Evolutionary conservation across 2,113 vertebrate species (phyloP).

Genomic region (Xenopus laevis): DNA sequence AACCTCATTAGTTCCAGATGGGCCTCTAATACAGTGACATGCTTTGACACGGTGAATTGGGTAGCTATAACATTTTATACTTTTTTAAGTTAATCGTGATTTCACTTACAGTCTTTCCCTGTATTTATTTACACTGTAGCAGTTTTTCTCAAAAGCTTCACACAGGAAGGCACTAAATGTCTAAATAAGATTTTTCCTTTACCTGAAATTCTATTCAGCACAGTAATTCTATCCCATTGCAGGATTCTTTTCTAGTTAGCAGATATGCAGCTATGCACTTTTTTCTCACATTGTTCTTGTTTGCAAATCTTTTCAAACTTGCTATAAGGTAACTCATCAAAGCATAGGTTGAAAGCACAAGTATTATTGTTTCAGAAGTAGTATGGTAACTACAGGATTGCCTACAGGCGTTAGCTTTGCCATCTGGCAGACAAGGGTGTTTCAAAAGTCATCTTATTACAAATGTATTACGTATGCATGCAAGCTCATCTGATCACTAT

Average conservation of each 20-base stretch:
- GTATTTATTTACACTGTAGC: no score
- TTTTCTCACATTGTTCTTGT: no score
- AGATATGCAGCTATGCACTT: background rate
- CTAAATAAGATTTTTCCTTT: background rate
- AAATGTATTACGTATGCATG: no score
- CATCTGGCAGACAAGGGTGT: conserved; percentile 16
- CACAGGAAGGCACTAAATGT: no score
- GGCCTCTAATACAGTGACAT: conserved; percentile 25
- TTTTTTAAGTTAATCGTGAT: background rate
- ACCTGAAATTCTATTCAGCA: conserved; percentile 1
- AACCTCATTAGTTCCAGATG: conserved; percentile 44
- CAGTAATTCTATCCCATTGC: conserved; percentile 15
- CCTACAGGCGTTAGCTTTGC: conserved; percentile 16
- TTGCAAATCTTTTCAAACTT: conserved; percentile 13
- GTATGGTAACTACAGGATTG: background rate
- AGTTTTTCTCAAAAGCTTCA: no score
- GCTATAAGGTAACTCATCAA: conserved; percentile 17
- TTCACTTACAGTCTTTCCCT: no score
- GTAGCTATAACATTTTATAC: conserved; percentile 1
- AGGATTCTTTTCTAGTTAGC: background rate
- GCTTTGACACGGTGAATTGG: background rate
- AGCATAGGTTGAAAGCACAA: conserved; percentile 1
- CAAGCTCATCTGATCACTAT: no score
- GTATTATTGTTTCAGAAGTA: conserved; percentile 1
- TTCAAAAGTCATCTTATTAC: conserved; percentile 18